Conservation (phyloP, 2,797 vertebrate genomes). For the Pangasius djambal region DNA sequence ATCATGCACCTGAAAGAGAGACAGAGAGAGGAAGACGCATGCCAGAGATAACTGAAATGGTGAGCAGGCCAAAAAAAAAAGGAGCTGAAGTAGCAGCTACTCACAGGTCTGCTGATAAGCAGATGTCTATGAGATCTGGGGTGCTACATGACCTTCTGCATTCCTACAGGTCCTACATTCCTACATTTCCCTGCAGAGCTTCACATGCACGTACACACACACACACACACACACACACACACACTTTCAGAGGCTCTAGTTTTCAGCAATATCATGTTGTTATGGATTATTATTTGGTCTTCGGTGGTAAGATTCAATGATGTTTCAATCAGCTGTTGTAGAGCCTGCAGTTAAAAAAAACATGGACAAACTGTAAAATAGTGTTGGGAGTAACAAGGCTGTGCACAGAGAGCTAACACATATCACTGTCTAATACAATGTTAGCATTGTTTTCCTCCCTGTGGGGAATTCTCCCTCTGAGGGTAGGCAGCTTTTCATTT, state of each 20-base stretch:
- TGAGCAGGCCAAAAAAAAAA: constrained; percentile 1
- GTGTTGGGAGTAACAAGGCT: constrained; percentile 36
- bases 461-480: constrained; percentile 30
- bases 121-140: constrained; percentile 21
- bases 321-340: neutral
- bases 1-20: constrained; percentile 6
- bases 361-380: constrained; percentile 19
- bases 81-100: constrained; percentile 38
- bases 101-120: constrained; percentile 40
- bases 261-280: neutral
- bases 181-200: neutral
- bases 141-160: constrained; percentile 46
- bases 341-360: neutral
- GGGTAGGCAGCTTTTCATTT: constrained; percentile 30
- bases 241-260: neutral
- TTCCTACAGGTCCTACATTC: constrained; percentile 38
- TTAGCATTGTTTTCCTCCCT: constrained; percentile 50
- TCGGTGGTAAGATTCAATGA: neutral
- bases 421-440: constrained; percentile 48
- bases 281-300: neutral
- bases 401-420: constrained; percentile 37
- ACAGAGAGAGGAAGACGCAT: constrained; percentile 2
- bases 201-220: neutral
- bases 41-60: constrained; percentile 23
- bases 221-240: neutral